phyloP scores from a whole-genome alignment of 1,140 invertebrate genomes.

The Octopus sinensis region DNA sequence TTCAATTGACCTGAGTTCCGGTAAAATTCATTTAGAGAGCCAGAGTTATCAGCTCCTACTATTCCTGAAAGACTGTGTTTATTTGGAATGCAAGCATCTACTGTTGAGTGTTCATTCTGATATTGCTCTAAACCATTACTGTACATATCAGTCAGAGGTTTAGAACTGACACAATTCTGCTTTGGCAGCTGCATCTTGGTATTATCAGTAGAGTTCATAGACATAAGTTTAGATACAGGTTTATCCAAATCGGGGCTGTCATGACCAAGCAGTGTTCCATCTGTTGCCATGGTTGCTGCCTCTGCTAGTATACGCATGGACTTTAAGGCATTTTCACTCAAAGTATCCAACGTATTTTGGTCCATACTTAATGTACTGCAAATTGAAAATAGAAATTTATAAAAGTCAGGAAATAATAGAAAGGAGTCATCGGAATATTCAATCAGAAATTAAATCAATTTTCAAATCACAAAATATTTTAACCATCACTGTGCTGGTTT shows the following conservation, averaged over 20 bases:
- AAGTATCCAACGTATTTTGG: neutral
- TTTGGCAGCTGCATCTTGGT: neutral
- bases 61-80: conserved; percentile 2
- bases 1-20: neutral
- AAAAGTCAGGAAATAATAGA: too few relatives aligned
- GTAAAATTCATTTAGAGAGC: neutral
- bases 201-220: neutral
- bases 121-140: neutral
- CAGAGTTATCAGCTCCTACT: neutral
- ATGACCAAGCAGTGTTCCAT: neutral
- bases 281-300: neutral
- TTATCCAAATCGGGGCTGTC: neutral
- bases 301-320: neutral
- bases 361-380: neutral
- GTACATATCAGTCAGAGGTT: neutral
- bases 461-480: too few relatives aligned
- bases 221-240: neutral
- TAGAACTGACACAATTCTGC: neutral
- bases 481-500: too few relatives aligned
- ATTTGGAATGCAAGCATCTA: conserved; percentile 6
- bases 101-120: neutral
- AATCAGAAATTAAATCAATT: too few relatives aligned
- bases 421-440: too few relatives aligned
- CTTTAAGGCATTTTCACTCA: neutral
- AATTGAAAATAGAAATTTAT: neutral